These are phyloP conservation scores for Diadumene lineata DNA, from an alignment of 92 coral and sea anemone species.

Conservation along the genomic window DNA sequence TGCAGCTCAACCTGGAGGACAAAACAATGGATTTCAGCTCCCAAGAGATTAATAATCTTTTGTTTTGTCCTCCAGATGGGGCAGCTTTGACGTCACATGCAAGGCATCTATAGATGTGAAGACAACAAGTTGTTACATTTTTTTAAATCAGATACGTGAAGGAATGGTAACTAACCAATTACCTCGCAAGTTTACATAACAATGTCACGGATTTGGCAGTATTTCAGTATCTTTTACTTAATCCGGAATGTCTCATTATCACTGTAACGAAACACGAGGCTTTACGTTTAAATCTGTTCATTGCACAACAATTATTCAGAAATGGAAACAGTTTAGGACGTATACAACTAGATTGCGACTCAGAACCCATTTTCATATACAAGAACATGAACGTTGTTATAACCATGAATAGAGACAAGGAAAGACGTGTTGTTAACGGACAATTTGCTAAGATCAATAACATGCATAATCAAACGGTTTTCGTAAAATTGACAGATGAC, in stretches of 20 bases:
- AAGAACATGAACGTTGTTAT: conserved; percentile 8
- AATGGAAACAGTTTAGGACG: not conserved
- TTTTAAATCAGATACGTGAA: not conserved
- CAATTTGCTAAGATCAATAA: conserved; percentile 22
- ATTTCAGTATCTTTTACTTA: not conserved
- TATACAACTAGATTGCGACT: conserved; percentile 8
- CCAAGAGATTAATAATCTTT: too few relatives aligned
- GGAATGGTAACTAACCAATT: not conserved
- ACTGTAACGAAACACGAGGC: conserved; percentile 3
- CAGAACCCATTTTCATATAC: not conserved
- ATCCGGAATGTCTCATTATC: conserved; percentile 4
- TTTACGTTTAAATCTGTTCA: not conserved
- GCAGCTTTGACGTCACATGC: too few relatives aligned
- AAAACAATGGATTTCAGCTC: too few relatives aligned
- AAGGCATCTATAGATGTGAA: too few relatives aligned
- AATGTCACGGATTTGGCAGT: too few relatives aligned
- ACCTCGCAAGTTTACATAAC: too few relatives aligned
- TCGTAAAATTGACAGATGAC: conserved; percentile 20
- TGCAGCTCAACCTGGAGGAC: too few relatives aligned
- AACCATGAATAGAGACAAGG: conserved; percentile 33
- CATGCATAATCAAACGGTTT: conserved; percentile 12
- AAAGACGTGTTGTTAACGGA: conserved; percentile 40
- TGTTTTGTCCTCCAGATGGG: too few relatives aligned
- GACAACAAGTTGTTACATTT: not conserved
- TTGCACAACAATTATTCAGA: not conserved